Base-by-base conservation (phyloP, 1,140 invertebrate species). In the Drosophila serrata region DNA sequence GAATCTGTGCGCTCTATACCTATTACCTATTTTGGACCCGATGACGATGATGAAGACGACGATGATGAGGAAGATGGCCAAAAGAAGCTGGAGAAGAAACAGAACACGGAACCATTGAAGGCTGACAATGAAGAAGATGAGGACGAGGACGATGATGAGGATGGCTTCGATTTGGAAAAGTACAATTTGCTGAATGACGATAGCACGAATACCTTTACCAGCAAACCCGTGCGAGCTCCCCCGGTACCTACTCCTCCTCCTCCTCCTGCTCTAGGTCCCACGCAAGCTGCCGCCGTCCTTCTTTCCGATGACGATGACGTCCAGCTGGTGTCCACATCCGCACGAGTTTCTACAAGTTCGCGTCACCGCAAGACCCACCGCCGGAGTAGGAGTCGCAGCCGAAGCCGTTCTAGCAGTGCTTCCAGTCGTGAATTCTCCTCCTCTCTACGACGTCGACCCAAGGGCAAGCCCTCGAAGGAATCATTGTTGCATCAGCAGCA, bases 1-100 rank as follows among this genome's bases (percentile, higher is more conserved):
- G 79, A 68, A 13, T 92, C 88, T 0, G 91, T 92, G n/a, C 91
- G 90, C 13, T 92, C 91, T 22, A 92, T 92, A 82, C 91, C 91
- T 8, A 92, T 92, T 13, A 92, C 91, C 1, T 92, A 91, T 37
- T 92, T 91, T 58, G 91, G 91, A 11, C 91, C 91, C 12, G 87
- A 92, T 35, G 84, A 91, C n/a, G 86, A 91, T 0, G 63, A 67
- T 8, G 81, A 68, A 0, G 62, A 65, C 12, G 81, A 68, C 8
- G 40, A n/a, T 1, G 42, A 75, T 2, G 60, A 58, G 17, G 73
- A 59, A 6, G 29, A 7, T 1, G 33, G 43, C 37, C 55, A 29
- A n/a, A 46, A 9, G 13, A 31, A 15, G 48, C 27, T 59, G 0
- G 35, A 46, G 35, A 13, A 24, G 29, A 39, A 70, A 42, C 53